phyloP scores from a whole-genome alignment of 1,140 invertebrate genomes.

The Acromyrmex echinatior region DNA sequence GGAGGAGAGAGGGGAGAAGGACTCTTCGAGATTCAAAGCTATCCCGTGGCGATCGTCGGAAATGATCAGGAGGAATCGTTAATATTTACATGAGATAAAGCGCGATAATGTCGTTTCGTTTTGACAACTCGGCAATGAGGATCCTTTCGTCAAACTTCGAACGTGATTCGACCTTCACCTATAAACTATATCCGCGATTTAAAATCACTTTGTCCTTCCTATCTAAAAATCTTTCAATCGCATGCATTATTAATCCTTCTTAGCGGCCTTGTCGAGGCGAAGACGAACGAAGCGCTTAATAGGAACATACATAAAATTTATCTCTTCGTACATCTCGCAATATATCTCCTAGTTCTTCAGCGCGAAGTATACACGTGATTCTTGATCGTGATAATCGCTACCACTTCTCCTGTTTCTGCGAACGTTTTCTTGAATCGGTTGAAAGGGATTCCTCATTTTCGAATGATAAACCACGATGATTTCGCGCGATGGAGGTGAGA shows the following conservation, averaged over 20 bases:
- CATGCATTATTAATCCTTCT: slow-evolving; percentile 34
- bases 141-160: slow-evolving; percentile 72
- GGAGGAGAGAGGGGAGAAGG: neutral
- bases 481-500: slow-evolving; percentile 57
- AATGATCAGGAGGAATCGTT: slow-evolving; percentile 60
- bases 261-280: slow-evolving; percentile 30
- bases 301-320: slow-evolving; percentile 72
- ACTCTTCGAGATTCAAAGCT: slow-evolving; percentile 66
- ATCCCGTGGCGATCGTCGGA: slow-evolving; percentile 42
- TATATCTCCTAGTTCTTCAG: slow-evolving; percentile 16
- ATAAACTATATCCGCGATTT: slow-evolving; percentile 5
- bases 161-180: slow-evolving; percentile 59
- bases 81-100: slow-evolving; percentile 75
- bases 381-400: neutral
- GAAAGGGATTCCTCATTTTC: slow-evolving; percentile 48
- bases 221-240: slow-evolving; percentile 31
- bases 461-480: slow-evolving; percentile 40
- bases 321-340: slow-evolving; percentile 15
- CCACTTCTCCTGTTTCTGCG: neutral
- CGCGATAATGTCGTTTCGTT: slow-evolving; percentile 65
- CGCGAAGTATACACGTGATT: slow-evolving; percentile 20
- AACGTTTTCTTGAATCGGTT: slow-evolving; percentile 1
- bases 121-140: slow-evolving; percentile 66
- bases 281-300: slow-evolving; percentile 63
- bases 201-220: slow-evolving; percentile 39